Conservation (phyloP, 2,888 invertebrate species). For the Luperina nickerlii region DNA sequence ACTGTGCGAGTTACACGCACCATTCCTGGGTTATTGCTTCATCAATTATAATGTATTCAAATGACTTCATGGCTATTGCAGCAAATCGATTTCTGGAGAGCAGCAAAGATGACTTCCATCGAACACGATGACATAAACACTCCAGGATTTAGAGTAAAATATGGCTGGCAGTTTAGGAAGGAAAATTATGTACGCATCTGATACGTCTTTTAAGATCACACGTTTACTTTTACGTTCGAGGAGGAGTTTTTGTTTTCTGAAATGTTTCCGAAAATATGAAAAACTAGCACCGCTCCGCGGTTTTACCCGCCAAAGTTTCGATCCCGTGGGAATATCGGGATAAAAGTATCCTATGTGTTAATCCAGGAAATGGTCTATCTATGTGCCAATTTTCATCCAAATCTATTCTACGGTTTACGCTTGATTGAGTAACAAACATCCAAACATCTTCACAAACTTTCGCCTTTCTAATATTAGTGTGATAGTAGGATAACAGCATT, state of each 20-base stretch:
- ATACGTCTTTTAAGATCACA: background rate
- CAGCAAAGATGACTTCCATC: background rate
- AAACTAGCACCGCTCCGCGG: background rate
- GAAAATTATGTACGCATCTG: too few species aligned
- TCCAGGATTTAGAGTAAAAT: background rate
- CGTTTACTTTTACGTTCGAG: background rate
- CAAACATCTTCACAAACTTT: too few species aligned
- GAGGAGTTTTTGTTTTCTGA: too few species aligned
- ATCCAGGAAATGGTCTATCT: too few species aligned
- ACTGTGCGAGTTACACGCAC: constrained; percentile 18
- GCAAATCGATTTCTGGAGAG: constrained; percentile 2
- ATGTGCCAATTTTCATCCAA: too few species aligned
- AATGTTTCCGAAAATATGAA: background rate
- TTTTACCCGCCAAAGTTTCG: too few species aligned
- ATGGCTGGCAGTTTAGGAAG: background rate
- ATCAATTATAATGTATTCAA: constrained; percentile 37
- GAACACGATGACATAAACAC: background rate
- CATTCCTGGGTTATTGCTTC: constrained; percentile 46
- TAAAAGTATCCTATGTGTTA: too few species aligned
- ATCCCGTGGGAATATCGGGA: too few species aligned
- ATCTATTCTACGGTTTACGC: too few species aligned
- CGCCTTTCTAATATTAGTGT: too few species aligned
- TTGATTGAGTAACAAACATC: too few species aligned
- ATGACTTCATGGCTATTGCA: constrained; percentile 17
- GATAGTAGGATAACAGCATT: too few species aligned